Evolutionary conservation across 2,888 invertebrate species (phyloP).

Genomic region (Neuroscelio doddi): DNA sequence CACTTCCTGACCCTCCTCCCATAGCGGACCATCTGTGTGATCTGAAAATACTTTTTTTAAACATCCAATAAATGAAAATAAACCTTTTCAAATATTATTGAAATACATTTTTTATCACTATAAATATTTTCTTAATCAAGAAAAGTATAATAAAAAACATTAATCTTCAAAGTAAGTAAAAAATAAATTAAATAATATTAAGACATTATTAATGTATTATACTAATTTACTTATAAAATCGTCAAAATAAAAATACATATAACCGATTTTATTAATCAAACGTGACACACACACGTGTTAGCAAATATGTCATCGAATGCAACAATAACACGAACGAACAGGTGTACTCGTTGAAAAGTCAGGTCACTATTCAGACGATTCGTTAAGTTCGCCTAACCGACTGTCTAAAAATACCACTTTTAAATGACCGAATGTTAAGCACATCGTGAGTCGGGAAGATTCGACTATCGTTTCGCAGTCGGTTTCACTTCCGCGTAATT

Average conservation of each 20-base stretch:
- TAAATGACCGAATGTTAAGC: constrained; percentile 55
- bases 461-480: constrained; percentile 10
- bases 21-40: constrained; percentile 57
- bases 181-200: too few relatives aligned
- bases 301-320: neutral
- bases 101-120: neutral
- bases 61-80: too few relatives aligned
- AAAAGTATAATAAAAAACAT: too few relatives aligned
- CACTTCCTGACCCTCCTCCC: constrained; percentile 62
- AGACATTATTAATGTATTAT: too few relatives aligned
- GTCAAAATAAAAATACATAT: too few relatives aligned
- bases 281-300: neutral
- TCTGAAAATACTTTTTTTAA: constrained; percentile 45
- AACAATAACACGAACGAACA: constrained; percentile 22
- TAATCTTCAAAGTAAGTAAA: too few relatives aligned
- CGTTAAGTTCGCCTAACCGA: constrained; percentile 58
- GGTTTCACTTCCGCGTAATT: constrained; percentile 31
- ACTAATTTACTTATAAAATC: too few relatives aligned
- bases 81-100: too few relatives aligned
- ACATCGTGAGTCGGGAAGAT: constrained; percentile 25
- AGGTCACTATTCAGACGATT: constrained; percentile 31
- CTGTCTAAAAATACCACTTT: constrained; percentile 61
- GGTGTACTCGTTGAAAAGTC: constrained; percentile 27
- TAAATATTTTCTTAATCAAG: too few relatives aligned
- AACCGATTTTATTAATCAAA: too few relatives aligned